These are phyloP conservation scores for Entomobrya multifasciata DNA, from an alignment of 2,888 invertebrate genomes.

Conservation along the genomic window DNA sequence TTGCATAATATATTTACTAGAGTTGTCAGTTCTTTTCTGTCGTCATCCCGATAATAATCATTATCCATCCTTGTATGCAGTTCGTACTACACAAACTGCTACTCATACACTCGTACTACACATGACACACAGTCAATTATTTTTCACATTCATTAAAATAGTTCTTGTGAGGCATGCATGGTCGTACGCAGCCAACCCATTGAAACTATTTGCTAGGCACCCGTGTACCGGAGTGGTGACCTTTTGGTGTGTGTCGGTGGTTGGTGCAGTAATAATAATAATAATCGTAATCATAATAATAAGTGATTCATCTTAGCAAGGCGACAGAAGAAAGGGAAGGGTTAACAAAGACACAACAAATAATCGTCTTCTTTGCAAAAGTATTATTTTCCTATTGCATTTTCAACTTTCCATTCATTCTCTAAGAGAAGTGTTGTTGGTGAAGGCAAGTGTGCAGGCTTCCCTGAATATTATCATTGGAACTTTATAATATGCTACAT, in stretches of 20 bases:
- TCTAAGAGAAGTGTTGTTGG: no score
- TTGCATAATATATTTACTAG: slow-evolving; percentile 12
- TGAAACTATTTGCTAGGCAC: not conserved
- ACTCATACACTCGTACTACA: slow-evolving; percentile 3
- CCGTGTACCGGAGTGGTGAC: slow-evolving; percentile 6
- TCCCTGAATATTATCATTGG: slow-evolving; percentile 47
- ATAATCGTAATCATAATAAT: slow-evolving; percentile 71
- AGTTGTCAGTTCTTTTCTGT: not conserved
- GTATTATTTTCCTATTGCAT: not conserved
- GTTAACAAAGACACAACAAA: slow-evolving; percentile 40
- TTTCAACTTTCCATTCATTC: slow-evolving; percentile 24
- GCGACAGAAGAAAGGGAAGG: slow-evolving; percentile 31
- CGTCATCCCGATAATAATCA: slow-evolving; percentile 22
- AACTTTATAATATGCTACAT: slow-evolving; percentile 56
- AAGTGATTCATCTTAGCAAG: slow-evolving; percentile 63
- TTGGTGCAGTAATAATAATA: slow-evolving; percentile 69
- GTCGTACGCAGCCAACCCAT: not conserved
- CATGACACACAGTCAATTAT: not conserved
- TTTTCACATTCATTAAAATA: slow-evolving; percentile 22
- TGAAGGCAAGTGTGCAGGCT: slow-evolving; percentile 9
- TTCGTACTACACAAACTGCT: not conserved
- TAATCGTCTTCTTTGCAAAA: slow-evolving; percentile 10
- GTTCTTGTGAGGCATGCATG: slow-evolving; percentile 3
- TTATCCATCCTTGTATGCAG: slow-evolving; percentile 21
- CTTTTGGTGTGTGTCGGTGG: slow-evolving; percentile 32